Conservation (phyloP, 2,888 invertebrate genomes). For the Trimorus sp. region DNA sequence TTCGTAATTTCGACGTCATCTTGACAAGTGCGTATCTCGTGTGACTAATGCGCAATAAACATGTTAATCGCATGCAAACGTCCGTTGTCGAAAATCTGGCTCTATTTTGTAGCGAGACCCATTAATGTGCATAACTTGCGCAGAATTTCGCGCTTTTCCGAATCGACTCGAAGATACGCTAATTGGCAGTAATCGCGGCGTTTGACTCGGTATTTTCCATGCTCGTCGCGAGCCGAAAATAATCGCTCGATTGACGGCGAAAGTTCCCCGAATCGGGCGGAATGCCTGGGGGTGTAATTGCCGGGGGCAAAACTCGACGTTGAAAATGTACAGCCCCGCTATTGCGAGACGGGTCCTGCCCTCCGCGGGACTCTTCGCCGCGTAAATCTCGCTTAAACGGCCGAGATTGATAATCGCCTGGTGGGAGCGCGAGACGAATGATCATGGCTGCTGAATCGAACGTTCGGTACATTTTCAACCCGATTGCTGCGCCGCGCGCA, state of each 20-base stretch:
- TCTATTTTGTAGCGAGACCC: slow-evolving; percentile 11
- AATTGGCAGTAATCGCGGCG: slow-evolving; percentile 8
- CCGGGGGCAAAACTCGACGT: too few species aligned
- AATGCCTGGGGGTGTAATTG: too few species aligned
- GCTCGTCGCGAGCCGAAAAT: too few species aligned
- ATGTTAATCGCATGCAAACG: slow-evolving; percentile 34
- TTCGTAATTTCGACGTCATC: too few species aligned
- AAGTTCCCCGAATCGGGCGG: too few species aligned
- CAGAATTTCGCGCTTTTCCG: slow-evolving; percentile 3
- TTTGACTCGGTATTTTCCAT: slow-evolving; percentile 8
- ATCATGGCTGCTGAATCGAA: slow-evolving; percentile 9
- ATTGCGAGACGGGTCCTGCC: too few species aligned
- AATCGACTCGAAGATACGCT: not conserved
- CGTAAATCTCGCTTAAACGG: not conserved
- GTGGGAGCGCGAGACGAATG: not conserved
- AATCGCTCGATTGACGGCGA: too few species aligned
- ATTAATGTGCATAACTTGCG: slow-evolving; percentile 12
- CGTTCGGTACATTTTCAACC: slow-evolving; percentile 13
- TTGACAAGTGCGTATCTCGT: too few species aligned
- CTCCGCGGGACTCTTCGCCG: too few species aligned
- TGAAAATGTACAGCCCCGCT: too few species aligned
- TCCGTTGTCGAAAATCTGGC: not conserved
- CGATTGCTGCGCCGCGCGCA: not conserved
- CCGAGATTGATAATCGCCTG: too few species aligned
- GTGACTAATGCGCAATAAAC: slow-evolving; percentile 26